phyloP scores from a whole-genome alignment of 2,113 vertebrate genomes.

The Galeopterus variegatus region DNA sequence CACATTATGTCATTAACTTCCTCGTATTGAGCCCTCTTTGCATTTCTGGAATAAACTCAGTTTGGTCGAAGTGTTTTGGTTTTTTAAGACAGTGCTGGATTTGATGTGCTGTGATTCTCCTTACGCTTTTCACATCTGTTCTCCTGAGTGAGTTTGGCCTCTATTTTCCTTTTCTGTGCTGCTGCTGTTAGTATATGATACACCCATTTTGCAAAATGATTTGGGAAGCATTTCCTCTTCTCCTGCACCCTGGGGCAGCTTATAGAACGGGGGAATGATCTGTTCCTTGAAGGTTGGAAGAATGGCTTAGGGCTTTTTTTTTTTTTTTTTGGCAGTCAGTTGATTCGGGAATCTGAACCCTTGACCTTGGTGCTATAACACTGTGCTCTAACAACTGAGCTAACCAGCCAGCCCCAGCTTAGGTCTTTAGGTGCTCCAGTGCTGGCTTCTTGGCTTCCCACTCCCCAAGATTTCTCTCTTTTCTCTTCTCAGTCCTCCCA shows the following conservation, averaged over 20 bases:
- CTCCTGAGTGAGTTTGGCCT: neutral
- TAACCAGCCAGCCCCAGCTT: neutral
- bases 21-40: neutral
- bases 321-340: neutral
- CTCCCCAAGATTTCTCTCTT: neutral
- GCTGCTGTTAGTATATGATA: neutral
- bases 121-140: neutral
- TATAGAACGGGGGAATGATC: neutral
- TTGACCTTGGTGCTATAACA: no score
- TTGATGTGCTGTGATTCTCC: neutral
- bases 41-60: neutral
- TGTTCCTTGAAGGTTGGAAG: neutral
- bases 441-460: neutral
- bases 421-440: neutral
- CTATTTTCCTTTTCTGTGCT: neutral
- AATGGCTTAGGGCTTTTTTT: neutral
- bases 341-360: no score
- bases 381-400: no score
- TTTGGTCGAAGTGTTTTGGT: neutral
- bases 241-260: neutral
- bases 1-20: neutral
- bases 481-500: neutral
- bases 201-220: neutral
- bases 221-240: neutral
- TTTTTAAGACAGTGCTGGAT: neutral